A percentile compares a stretch with the other conserved stretches of the same genome.
Evolutionary conservation across 2,888 invertebrate species (phyloP).

Genomic region (Ametastegia equiseti): DNA sequence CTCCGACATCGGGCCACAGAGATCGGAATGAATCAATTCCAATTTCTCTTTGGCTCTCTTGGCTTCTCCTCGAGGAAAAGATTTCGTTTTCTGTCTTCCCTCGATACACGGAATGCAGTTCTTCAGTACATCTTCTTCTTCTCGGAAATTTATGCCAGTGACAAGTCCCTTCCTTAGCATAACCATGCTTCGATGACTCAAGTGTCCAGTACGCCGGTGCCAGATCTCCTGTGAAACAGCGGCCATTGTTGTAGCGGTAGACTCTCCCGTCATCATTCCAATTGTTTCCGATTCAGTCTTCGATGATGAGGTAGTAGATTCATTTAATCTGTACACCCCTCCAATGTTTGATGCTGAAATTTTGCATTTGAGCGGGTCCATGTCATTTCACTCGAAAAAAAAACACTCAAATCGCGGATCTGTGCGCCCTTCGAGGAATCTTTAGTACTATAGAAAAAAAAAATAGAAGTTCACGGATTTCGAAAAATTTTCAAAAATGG

Average conservation of each 20-base stretch:
- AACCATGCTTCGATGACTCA: conserved; percentile 51
- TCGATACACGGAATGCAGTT: conserved; percentile 58
- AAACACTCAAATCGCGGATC: neutral
- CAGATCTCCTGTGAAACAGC: conserved; percentile 51
- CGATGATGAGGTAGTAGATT: neutral
- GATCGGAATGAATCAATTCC: conserved; percentile 68
- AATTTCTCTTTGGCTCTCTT: conserved; percentile 58
- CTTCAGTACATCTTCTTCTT: neutral
- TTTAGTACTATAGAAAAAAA: too few relatives aligned
- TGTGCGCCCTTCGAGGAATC: too few relatives aligned
- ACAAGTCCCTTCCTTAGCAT: conserved; percentile 50
- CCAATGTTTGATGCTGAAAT: conserved; percentile 7
- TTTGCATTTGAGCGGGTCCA: too few relatives aligned
- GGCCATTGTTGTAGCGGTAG: neutral
- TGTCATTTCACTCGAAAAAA: neutral
- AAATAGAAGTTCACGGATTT: too few relatives aligned
- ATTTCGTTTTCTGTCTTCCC: conserved; percentile 58
- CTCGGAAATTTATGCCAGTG: conserved; percentile 16
- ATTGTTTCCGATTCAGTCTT: neutral
- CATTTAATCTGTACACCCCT: neutral
- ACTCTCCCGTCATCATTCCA: neutral
- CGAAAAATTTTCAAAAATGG: too few relatives aligned
- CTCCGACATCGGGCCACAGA: conserved; percentile 70
- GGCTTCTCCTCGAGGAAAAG: conserved; percentile 54
- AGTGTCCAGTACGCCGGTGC: conserved; percentile 59